Conservation (phyloP, 2,797 vertebrate species). For the Amniataba percoides region DNA sequence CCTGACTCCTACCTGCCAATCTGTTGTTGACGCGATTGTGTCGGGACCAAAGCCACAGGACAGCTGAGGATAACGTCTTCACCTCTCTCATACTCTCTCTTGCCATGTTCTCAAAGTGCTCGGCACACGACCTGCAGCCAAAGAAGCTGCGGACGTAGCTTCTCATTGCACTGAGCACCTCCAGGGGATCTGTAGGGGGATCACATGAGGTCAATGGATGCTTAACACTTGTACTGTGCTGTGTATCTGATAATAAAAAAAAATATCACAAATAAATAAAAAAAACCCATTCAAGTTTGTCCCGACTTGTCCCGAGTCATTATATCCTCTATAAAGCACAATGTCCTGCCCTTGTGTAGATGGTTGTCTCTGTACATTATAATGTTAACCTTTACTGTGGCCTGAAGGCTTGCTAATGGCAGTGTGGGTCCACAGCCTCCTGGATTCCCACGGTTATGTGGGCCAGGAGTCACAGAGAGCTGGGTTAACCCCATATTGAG, state of each 20-base stretch:
- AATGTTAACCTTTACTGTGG: constrained; percentile 13
- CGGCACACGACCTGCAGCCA: constrained; percentile 89
- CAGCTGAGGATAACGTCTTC: constrained; percentile 57
- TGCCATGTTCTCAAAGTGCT: constrained; percentile 93
- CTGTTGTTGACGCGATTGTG: constrained; percentile 94
- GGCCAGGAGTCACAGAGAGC: constrained; percentile 72
- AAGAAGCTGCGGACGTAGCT: constrained; percentile 90
- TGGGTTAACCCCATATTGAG: constrained; percentile 81
- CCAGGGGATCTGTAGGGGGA: constrained; percentile 80
- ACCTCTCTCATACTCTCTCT: constrained; percentile 82
- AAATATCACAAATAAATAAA: background rate
- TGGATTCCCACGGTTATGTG: constrained; percentile 79
- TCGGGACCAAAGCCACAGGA: constrained; percentile 92
- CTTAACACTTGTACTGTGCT: background rate
- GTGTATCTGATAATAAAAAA: background rate
- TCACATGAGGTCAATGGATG: background rate
- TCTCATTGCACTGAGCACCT: constrained; percentile 89
- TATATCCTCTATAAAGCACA: constrained; percentile 1
- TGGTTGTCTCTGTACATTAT: constrained; percentile 24
- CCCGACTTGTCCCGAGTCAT: background rate
- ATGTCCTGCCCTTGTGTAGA: constrained; percentile 8
- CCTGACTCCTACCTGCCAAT: constrained; percentile 86
- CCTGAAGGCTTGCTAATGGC: constrained; percentile 43
- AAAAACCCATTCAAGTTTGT: background rate
- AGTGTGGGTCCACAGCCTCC: constrained; percentile 16